Percentiles rank a stretch among this genome's conserved stretches.
phyloP scores from a whole-genome alignment of 2,888 invertebrate genomes.

The Lasioglossum zephyrum region DNA sequence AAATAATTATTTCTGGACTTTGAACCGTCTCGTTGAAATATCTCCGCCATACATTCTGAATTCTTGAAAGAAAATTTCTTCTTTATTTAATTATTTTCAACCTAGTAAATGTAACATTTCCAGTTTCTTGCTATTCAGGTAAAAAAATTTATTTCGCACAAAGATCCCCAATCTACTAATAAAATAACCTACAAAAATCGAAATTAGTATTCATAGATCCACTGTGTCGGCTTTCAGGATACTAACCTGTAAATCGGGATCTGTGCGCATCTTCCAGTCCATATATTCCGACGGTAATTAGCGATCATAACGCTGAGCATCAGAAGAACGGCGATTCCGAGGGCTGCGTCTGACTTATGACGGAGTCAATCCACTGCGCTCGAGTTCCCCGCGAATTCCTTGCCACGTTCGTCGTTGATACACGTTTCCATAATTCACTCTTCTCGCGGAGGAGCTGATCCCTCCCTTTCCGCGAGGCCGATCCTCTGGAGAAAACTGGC shows the following conservation, averaged over 20 bases:
- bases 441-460: background rate
- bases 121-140: background rate
- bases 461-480: background rate
- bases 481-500: constrained; percentile 30
- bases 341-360: background rate
- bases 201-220: background rate
- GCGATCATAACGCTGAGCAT: background rate
- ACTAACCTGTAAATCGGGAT: background rate
- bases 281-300: background rate
- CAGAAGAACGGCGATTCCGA: background rate
- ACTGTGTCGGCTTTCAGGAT: background rate
- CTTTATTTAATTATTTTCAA: background rate
- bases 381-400: background rate
- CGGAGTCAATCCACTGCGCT: background rate
- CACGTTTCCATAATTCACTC: constrained; percentile 29
- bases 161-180: no score
- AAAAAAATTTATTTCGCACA: background rate
- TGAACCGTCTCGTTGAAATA: background rate
- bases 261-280: background rate
- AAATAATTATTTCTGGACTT: background rate
- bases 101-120: background rate
- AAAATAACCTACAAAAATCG: background rate
- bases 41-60: background rate
- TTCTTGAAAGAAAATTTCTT: background rate
- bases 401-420: constrained; percentile 9